phyloP scores from a whole-genome alignment of 2,113 vertebrate species.

The Campylomormyrus numenius region DNA sequence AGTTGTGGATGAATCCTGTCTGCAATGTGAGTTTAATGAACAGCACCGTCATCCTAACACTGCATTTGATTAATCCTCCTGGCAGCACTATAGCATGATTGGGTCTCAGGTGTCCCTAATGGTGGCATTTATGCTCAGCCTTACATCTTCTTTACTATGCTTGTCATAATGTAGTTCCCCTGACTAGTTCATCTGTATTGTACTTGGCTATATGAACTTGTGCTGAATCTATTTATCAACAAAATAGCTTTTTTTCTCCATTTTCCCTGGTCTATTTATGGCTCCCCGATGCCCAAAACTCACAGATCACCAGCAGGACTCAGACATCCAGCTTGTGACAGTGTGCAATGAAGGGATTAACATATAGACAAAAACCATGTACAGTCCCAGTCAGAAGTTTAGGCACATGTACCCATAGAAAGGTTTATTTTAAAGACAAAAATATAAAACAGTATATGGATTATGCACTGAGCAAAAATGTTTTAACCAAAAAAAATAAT shows the following conservation, averaged over 20 bases:
- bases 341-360: background rate
- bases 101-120: background rate
- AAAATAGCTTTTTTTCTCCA: background rate
- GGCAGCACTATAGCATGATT: background rate
- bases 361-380: background rate
- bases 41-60: background rate
- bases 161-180: background rate
- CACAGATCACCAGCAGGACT: background rate
- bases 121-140: background rate
- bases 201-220: background rate
- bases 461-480: background rate
- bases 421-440: background rate
- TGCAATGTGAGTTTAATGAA: background rate
- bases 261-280: background rate
- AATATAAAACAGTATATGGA: background rate
- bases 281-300: background rate
- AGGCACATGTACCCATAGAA: background rate
- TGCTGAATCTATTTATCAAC: background rate
- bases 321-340: background rate
- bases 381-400: background rate
- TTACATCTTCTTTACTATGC: background rate
- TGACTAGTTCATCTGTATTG: background rate
- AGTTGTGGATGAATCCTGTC: background rate
- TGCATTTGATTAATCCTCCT: background rate
- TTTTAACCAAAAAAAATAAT: background rate